Evolutionary conservation across 2,888 invertebrate species (phyloP).

Genomic region (Heterodera filipjevi): DNA sequence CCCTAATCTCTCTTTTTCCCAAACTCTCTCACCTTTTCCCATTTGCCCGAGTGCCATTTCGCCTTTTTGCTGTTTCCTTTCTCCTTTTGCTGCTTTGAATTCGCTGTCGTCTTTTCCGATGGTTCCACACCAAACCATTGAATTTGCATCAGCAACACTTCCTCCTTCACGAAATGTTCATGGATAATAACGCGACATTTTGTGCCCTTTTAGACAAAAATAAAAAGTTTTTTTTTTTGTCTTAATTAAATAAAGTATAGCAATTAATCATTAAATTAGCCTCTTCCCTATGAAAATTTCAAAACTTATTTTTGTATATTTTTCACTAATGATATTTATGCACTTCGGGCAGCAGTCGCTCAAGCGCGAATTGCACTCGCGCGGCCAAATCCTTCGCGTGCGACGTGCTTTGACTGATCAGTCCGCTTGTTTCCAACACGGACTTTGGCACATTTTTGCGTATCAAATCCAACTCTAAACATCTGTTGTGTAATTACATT

Average conservation of each 20-base stretch:
- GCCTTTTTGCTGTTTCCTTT: slow-evolving; percentile 52
- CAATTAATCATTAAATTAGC: not conserved
- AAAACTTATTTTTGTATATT: too few relatives aligned
- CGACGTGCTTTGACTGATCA: slow-evolving; percentile 36
- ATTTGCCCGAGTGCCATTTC: slow-evolving; percentile 56
- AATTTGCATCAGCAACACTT: slow-evolving; percentile 52
- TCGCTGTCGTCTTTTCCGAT: not conserved
- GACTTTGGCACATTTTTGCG: slow-evolving; percentile 51
- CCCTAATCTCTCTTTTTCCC: not conserved
- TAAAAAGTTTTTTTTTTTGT: too few relatives aligned
- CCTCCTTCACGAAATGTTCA: slow-evolving; percentile 47
- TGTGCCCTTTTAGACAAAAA: slow-evolving; percentile 40
- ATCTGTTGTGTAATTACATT: not conserved
- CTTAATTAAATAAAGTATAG: too few relatives aligned
- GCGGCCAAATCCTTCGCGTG: slow-evolving; percentile 55
- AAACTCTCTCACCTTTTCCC: slow-evolving; percentile 51
- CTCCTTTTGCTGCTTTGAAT: slow-evolving; percentile 37
- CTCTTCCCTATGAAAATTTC: too few relatives aligned
- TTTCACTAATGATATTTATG: too few relatives aligned
- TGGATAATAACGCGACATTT: slow-evolving; percentile 55
- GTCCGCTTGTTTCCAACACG: slow-evolving; percentile 51
- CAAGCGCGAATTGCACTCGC: slow-evolving; percentile 58
- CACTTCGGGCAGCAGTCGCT: slow-evolving; percentile 52
- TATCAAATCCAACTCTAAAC: slow-evolving; percentile 50
- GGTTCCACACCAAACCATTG: slow-evolving; percentile 55